These are phyloP conservation scores for Tridacna crocea DNA, from an alignment of 2,888 invertebrate species.

Conservation along the genomic window DNA sequence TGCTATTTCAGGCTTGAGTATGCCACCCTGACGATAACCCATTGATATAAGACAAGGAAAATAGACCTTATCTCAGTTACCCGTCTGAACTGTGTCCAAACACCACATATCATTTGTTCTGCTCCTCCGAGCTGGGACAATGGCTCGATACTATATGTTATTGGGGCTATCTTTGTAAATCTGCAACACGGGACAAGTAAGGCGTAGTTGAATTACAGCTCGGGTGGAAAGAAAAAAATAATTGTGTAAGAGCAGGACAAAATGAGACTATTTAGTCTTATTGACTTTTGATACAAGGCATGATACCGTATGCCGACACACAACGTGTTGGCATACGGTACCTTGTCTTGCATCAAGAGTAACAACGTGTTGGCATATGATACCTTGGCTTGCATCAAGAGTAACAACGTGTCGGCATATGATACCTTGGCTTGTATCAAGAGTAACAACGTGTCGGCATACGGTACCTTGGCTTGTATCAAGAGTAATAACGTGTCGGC, in stretches of 20 bases:
- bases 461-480: too few relatives aligned
- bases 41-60: conserved; percentile 23
- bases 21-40: conserved; percentile 57
- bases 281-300: too few relatives aligned
- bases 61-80: conserved; percentile 11
- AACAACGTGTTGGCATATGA: too few relatives aligned
- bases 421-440: too few relatives aligned
- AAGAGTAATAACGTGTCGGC: too few relatives aligned
- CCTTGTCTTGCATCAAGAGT: too few relatives aligned
- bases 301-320: too few relatives aligned
- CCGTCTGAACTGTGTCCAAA: conserved; percentile 27
- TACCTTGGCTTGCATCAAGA: too few relatives aligned
- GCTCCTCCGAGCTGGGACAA: conserved; percentile 47
- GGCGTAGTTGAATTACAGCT: conserved; percentile 25
- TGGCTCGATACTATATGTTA: not conserved
- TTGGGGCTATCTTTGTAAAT: conserved; percentile 15
- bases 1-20: conserved; percentile 17
- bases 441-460: too few relatives aligned
- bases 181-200: conserved; percentile 17
- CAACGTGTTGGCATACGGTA: too few relatives aligned
- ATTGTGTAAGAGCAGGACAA: not conserved
- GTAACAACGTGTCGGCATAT: too few relatives aligned
- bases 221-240: conserved; percentile 17
- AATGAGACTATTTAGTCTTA: not conserved
- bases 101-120: conserved; percentile 53